Conservation (phyloP, 2,113 vertebrate species). For the Panthera uncia region DNA sequence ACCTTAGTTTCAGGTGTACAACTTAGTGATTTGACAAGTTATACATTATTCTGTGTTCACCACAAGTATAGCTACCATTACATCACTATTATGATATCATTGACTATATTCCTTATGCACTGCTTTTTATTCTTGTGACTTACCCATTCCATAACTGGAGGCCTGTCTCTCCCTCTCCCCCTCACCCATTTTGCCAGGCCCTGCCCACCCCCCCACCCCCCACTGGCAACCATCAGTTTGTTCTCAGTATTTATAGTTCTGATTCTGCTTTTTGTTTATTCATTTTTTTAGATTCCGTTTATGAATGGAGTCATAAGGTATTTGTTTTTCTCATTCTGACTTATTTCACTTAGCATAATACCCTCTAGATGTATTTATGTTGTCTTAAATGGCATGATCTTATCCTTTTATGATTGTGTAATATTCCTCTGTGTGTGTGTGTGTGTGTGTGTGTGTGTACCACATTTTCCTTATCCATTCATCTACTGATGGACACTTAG, state of each 20-base stretch:
- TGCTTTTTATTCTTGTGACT: background rate
- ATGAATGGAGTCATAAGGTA: background rate
- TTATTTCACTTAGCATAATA: background rate
- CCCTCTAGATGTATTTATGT: background rate
- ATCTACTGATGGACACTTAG: background rate
- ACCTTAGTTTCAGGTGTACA: background rate
- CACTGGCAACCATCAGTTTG: background rate
- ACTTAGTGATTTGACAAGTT: background rate
- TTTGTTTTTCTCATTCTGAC: background rate
- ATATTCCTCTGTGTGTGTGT: background rate
- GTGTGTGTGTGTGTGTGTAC: background rate
- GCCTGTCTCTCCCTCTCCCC: background rate
- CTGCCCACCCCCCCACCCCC: background rate
- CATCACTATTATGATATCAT: background rate
- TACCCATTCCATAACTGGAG: background rate
- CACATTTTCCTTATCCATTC: background rate
- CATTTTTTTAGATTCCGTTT: background rate
- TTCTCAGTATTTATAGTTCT: background rate
- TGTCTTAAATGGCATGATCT: background rate
- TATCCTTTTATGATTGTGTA: background rate
- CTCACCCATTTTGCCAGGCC: background rate
- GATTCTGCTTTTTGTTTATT: background rate
- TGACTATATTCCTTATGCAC: background rate
- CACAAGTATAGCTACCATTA: background rate
- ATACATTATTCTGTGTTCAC: background rate